Base-by-base conservation (phyloP, 2,113 vertebrate species). In the Coryphaenoides rupestris region DNA sequence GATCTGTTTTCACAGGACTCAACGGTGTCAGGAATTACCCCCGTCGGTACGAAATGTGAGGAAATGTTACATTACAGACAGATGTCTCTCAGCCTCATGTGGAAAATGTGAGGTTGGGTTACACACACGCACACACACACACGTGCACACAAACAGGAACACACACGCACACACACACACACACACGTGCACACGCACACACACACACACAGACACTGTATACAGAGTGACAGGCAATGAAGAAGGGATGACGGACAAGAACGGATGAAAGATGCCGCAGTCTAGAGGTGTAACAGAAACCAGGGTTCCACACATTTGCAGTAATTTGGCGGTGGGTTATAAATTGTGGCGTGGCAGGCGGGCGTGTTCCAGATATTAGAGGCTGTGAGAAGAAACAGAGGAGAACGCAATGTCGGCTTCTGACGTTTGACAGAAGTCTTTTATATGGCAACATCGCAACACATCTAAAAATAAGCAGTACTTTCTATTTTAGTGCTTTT, bases 21-120 rank as follows among this genome's bases (percentile, higher is more conserved):
- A 76, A 76, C 5, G 81, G 81, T 84, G 86, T 86, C 73, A 81
- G 82, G 84, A 88, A 88, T 91, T 87, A 89, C 83, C 78, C 81
- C 87, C 81, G n/a, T 87, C 83, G 82, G 83, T 85, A 80, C 89
- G 87, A 90, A 88, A 88, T 84, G 77, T 82, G 80, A 89, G 87
- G 86, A 93, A 92, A 91, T 84, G 74, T 92, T 92, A 89, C 88
- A 91, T 88, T 89, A 89, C 82, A 89, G 88, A 90, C 88, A 93
- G 84, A 91, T 89, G 85, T 85, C 86, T 78, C 78, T 89, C 82
- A 82, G 84, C 86, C 84, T 90, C 76, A 72, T 76, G 70, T 85
- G 85, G 85, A 89, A 90, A 88, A 65, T 84, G 17, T 1, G 16
- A 86, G 82, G 77, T 91, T 79, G 14, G 19, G 64, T 81, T 84